Evolutionary conservation across 2,888 invertebrate genomes (phyloP), one percentile per base, ranked within the genome.

Genomic region (Atrina japonica): DNA sequence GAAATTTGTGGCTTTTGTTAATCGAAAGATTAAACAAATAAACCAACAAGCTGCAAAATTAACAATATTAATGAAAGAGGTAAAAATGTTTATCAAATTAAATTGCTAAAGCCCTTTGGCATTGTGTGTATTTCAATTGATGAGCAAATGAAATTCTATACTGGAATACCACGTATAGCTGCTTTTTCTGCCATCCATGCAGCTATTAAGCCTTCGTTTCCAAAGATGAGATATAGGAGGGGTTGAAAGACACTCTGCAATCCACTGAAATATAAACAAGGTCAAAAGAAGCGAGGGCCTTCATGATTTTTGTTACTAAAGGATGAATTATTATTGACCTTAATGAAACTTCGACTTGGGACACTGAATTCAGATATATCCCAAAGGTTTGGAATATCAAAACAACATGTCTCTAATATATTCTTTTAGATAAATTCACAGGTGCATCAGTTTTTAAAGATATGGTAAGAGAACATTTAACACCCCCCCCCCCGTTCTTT

Each of bases 241-340:
- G 35, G 35, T 7, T 35, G 35, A 7, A 35, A 11, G 11, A 35
- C 35, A 35, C 35, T 35, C 11, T 35, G 35, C 35, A 35, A 35
- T 35, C 35, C 35, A 7, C 35, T 35, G 5, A 35, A 35, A 35
- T 23, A 52, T 23, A 52, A 52, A 52, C 23, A 52, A 14, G 16
- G 11, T 3, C 5, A 35, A 5, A 35, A 35, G 35, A 35, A 35
- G 11, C 35, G 7, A 9, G 35, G 35, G 35, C 35, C 5, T 7
- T 5, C 5, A 35, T 7, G 47, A 18, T 47, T 59, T 21, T 18
- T 67, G 14, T 40, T 52, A 40, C 40, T 43, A 25, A 40, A 43
- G 41, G 45, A 66, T 56, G 66, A 66, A 56, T 30, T 66, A 16
- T 56, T 66, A 14, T n/a, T 66, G 27, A 66, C 66, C 11, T 27